These are phyloP conservation scores for Holothuria scabra DNA, from an alignment of 53 echinoderm and acorn worm species.

Conservation along the genomic window DNA sequence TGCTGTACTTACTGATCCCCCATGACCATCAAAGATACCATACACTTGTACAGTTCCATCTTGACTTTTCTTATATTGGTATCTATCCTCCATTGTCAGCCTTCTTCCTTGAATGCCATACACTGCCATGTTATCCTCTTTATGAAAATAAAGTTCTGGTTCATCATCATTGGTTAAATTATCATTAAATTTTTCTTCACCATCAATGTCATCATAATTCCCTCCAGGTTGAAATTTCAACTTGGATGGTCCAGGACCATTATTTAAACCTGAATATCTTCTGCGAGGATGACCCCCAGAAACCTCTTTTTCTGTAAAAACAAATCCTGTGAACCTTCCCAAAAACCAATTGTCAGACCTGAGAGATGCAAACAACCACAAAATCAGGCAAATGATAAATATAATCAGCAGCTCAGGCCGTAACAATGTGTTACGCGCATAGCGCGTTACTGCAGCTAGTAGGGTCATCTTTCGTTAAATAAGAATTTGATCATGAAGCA, in stretches of 20 bases:
- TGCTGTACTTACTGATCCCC: conserved; percentile 85
- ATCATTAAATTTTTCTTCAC: conserved; percentile 1
- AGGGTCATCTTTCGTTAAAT: conserved; percentile 5
- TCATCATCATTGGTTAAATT: not conserved
- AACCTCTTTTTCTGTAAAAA: conserved; percentile 10
- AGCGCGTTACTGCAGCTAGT: conserved; percentile 27
- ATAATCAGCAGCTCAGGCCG: conserved; percentile 20
- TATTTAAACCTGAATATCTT: not conserved
- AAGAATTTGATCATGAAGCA: too few relatives aligned
- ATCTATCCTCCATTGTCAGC: conserved; percentile 92
- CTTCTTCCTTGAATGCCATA: conserved; percentile 92
- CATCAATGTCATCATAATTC: conserved; percentile 11
- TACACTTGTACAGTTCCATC: conserved; percentile 75
- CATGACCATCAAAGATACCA: conserved; percentile 96
- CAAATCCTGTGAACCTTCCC: conserved; percentile 11
- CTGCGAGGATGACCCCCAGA: not conserved
- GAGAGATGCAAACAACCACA: conserved; percentile 10
- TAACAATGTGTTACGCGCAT: conserved; percentile 6
- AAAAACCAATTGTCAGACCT: conserved; percentile 38
- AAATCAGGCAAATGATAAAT: not conserved
- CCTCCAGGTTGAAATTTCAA: conserved; percentile 20
- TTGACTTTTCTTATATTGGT: conserved; percentile 78
- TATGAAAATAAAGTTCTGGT: not conserved
- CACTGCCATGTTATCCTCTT: conserved; percentile 87
- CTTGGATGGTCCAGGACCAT: conserved; percentile 9